Percentiles rank a stretch among this genome's conserved stretches.
Evolutionary conservation across 2,113 vertebrate species (phyloP).

Genomic region (Ophiodon elongatus): DNA sequence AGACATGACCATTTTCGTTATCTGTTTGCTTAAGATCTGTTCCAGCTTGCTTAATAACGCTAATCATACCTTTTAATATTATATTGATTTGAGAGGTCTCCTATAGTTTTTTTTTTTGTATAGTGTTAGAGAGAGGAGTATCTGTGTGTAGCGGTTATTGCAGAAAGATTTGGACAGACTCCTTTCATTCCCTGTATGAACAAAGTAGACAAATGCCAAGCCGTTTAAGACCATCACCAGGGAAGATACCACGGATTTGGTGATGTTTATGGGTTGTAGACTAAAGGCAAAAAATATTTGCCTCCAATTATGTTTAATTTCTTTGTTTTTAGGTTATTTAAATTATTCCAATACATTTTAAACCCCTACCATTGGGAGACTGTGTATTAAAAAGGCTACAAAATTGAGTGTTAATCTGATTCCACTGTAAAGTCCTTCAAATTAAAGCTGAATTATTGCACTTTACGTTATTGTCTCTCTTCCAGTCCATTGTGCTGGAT

Average conservation of each 20-base stretch:
- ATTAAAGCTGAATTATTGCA: not conserved
- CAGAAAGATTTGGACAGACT: constrained; percentile 9
- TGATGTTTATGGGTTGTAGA: not conserved
- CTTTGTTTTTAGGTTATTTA: not conserved
- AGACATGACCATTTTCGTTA: constrained; percentile 4
- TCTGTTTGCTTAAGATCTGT: constrained; percentile 14
- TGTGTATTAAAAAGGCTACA: not conserved
- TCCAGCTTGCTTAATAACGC: not conserved
- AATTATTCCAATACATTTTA: not conserved
- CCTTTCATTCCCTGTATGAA: constrained; percentile 6
- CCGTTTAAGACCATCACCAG: constrained; percentile 12
- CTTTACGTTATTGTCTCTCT: not conserved
- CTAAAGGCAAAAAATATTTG: not conserved
- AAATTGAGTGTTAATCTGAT: not conserved
- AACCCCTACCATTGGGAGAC: not conserved
- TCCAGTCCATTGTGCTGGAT: not conserved
- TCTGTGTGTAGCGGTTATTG: not conserved
- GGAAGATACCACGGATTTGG: constrained; percentile 15
- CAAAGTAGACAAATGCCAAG: constrained; percentile 25
- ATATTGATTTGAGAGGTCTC: not conserved
- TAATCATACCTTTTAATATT: not conserved
- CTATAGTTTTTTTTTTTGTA: constrained; percentile 10
- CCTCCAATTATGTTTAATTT: not conserved
- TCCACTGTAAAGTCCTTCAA: not conserved
- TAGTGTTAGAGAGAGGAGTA: not conserved